Base-by-base conservation (phyloP, 2,888 invertebrate genomes). In the Poecilobothrus nobilitatus region DNA sequence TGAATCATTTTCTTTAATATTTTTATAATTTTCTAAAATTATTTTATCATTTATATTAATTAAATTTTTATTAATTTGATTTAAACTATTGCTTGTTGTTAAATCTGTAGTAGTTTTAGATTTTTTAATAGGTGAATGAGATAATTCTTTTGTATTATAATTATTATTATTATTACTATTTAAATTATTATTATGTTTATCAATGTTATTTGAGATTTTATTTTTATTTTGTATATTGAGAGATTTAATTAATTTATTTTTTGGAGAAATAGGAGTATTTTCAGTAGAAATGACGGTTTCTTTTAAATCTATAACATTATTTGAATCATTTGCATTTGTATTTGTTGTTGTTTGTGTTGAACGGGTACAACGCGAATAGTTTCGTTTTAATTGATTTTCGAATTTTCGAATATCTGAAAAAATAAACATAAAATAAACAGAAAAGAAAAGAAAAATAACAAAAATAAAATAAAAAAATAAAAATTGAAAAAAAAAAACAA, bases 341-440 rank as follows among this genome's bases (percentile, higher is more conserved):
- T 9, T 6, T 8, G 71, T 71, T 71, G 71, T 70, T 70, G 70
- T 71, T 69, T 70, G 71, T 71, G 70, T 71, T 70, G 71, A 70
- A 68, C 69, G 69, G 68, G 71, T 70, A 62, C 69, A 68, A 65
- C 67, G 66, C 67, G 68, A 20, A 22, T 33, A 21, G 27, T 70
- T 68, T 68, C 67, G 27, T 67, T 70, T 70, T 15, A 66, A 69
- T 66, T 63, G 63, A 63, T 63, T 22, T 27, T 68, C 68, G 41
- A 70, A 67, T 70, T 67, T 70, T 70, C 70, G 69, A 69, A 71
- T 65, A 71, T 71, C 71, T 71, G 71, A 70, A 70, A 71, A 66
- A 70, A 70, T 65, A 70, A 66, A 72, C 66, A 71, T 70, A 66
- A 44, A 69, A 68, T 70, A 71, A 73, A 71, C 71, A 70, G 70